Evolutionary conservation across 2,797 vertebrate genomes (phyloP).

Genomic region (Ictinia mississippiensis): DNA sequence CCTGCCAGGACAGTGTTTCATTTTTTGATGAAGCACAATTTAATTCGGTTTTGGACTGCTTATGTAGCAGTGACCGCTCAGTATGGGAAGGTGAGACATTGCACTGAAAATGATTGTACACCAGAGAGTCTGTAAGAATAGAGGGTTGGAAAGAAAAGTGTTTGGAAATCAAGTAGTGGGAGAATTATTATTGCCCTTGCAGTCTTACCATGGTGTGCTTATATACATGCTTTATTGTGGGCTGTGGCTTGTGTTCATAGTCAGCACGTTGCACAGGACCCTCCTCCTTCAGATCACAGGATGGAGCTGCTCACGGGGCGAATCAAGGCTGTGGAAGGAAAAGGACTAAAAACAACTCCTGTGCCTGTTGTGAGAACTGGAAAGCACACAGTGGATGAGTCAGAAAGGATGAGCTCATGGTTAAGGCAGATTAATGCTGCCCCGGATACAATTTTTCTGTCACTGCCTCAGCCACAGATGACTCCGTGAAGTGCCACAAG

Average conservation of each 20-base stretch:
- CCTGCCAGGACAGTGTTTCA: background rate
- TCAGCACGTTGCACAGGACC: background rate
- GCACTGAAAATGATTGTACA: background rate
- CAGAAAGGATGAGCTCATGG: slow-evolving; percentile 24
- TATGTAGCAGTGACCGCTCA: background rate
- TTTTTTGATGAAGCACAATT: background rate
- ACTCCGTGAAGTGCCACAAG: background rate
- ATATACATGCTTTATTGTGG: background rate
- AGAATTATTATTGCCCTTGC: background rate
- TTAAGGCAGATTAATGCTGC: background rate
- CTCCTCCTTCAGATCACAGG: background rate
- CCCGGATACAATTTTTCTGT: background rate
- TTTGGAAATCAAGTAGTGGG: background rate
- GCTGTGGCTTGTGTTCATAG: background rate
- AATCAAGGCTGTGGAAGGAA: background rate
- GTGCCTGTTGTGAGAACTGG: background rate
- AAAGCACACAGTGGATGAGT: background rate
- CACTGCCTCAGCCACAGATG: background rate
- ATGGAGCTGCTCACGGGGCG: background rate
- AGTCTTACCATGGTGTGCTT: background rate
- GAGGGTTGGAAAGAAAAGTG: background rate
- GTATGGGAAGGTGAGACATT: background rate
- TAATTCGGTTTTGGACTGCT: background rate
- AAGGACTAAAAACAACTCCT: background rate
- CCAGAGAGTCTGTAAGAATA: background rate